phyloP scores from a whole-genome alignment of 1,140 invertebrate species.

The Polypedilum vanderplanki region DNA sequence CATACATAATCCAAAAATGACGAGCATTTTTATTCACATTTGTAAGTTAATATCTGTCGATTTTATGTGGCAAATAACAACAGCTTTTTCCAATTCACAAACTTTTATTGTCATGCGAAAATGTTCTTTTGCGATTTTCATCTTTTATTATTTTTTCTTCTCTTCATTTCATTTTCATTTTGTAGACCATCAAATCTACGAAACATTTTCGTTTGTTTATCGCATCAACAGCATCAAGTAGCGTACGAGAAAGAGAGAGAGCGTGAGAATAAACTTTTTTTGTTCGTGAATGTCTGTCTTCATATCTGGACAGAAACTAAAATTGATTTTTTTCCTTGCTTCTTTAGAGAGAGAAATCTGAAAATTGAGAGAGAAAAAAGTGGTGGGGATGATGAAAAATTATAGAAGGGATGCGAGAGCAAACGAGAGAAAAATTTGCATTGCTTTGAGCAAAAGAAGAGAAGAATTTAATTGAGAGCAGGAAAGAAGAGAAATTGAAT shows the following conservation, averaged over 20 bases:
- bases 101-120: constrained; percentile 13
- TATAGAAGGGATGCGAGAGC: background rate
- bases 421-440: too few relatives aligned
- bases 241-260: too few relatives aligned
- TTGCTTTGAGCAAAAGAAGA: too few relatives aligned
- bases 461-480: too few relatives aligned
- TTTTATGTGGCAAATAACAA: constrained; percentile 13
- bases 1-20: constrained; percentile 3
- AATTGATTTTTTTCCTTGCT: background rate
- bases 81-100: constrained; percentile 12
- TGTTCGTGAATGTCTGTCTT: background rate
- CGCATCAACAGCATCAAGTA: too few relatives aligned
- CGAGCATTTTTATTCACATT: constrained; percentile 18
- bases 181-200: background rate
- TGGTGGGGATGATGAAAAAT: background rate
- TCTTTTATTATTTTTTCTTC: background rate
- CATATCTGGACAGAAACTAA: background rate
- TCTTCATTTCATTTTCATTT: background rate
- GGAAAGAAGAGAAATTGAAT: too few relatives aligned
- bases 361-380: background rate
- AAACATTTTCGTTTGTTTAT: background rate
- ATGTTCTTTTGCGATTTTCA: background rate
- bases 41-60: constrained; percentile 18
- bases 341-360: background rate
- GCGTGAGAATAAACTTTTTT: too few relatives aligned